Base-by-base conservation (phyloP, 2,888 invertebrate genomes). In the Gisinianus flammeolus region DNA sequence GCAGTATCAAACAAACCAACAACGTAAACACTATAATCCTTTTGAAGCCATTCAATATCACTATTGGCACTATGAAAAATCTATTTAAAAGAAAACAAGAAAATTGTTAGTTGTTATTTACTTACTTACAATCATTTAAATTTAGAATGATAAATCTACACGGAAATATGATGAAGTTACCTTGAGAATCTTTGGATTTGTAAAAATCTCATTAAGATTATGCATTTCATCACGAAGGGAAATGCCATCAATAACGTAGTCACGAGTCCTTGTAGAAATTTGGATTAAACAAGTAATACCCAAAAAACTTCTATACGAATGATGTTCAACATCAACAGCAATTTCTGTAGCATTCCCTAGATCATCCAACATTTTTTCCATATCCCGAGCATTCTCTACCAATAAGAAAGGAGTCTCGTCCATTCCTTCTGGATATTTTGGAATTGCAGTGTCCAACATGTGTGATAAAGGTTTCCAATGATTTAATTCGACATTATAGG, bases 1-100 rank as follows among this genome's bases (percentile, higher is more conserved):
- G 95, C 92, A 0, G 98, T 99, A 87, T 99, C 99, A 87, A 99
- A 98, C 92, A 99, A 91, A 83, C 98, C 97, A 0, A 99, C 97
- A 2, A 99, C 88, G 86, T 99, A 99, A 0, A 99, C 86, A 0
- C 96, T 94, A 77, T 98, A 91, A 89, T 99, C 99, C 22, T 96
- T 90, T 87, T 99, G 99, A 35, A 99, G 88, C 98, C 99, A 99
- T 44, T 91, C 88, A 24, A 99, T 90, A 86, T 99, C 98, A 79
- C 87, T 89, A 78, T 94, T 92, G 0, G 96, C 94, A 12, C 98
- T 98, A 86, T 99, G 99, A 83, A 99, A 92, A 5, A 97, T 91
- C 93, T 93, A 85, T 5, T 56, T 56, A 10, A 22, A n/a, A 56
- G 24, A n/a, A 56, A 35, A 35, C 3, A 44, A 44, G 19, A 12